Base-by-base conservation (phyloP, 1,140 invertebrate genomes). In the Macrobrachium rosenbergii region DNA sequence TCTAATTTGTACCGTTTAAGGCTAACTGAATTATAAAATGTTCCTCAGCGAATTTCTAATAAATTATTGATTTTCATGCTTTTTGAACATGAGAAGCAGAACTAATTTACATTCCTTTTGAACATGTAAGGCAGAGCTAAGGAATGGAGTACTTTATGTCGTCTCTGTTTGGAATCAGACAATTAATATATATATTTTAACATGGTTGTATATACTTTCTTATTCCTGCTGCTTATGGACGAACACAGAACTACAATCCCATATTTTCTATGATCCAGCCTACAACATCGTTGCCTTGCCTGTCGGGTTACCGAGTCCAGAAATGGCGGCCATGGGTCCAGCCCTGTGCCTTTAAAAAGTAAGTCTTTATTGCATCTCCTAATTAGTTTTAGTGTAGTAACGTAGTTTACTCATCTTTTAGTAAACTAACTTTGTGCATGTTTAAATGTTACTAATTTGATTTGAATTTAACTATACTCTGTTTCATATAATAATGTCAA, bases 301-400 rank as follows among this genome's bases (percentile, higher is more conserved):
- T 97, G 97, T 95, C 95, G 97, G 92, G 95, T 98, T 92, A 97
- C 96, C 90, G 97, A 98, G 92, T 94, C 96, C 90, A 95, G 97
- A 93, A 97, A 97, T 92, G 97, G 96, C 92, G 92, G 96, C 93
- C 93, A 95, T 94, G 92, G 96, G 93, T 83, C 87, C 67, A 97
- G 96, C 95, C 97, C 97, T 96, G 96, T 98, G 95, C 96, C 97
- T 96, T 96, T 97, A 94, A 98, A 98, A 98, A 97, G 97, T 98
- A 94, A 91, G 91, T 90, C 11, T 83, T 64, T 37, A 23, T 58
- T 17, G 21, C 75, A 43, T 45, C 45, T 58, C 19, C n/a, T 73
- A 64, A 28, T 19, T 59, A 19, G 75, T 59, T 19, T 12, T 67
- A 52, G 67, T 79, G 10, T 43, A 72, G 52, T 23, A 82, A 64